Percentiles rank a stretch among this genome's conserved stretches.
Conservation (phyloP, 2,113 vertebrate genomes). For the Istiophorus platypterus region DNA sequence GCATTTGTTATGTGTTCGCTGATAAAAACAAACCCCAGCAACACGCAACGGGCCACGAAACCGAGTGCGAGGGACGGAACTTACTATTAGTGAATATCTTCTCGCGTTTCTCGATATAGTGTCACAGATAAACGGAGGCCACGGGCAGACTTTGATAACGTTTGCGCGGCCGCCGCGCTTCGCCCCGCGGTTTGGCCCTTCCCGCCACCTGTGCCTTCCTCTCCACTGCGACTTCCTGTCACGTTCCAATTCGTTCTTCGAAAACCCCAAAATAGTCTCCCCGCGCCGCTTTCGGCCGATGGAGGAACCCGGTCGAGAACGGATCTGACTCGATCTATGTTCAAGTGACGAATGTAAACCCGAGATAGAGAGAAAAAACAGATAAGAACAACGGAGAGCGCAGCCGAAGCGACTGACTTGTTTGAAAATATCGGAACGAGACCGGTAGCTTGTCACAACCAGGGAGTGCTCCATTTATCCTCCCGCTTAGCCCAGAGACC, state of each 20-base stretch:
- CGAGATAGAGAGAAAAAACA: neutral
- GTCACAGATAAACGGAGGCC: neutral
- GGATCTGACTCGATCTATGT: rapidly evolving
- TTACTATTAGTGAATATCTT: conserved; percentile 50
- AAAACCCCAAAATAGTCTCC: neutral
- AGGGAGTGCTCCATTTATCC: conserved; percentile 42
- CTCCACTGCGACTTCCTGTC: conserved; percentile 40
- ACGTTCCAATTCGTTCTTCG: conserved; percentile 15
- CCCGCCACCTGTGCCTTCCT: conserved; percentile 55
- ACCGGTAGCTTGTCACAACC: conserved; percentile 2
- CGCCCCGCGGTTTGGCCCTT: neutral
- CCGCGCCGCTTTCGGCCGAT: rapidly evolving
- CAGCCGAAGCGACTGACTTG: rapidly evolving
- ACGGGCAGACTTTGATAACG: no score
- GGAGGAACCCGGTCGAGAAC: rapidly evolving
- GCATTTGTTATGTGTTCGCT: neutral
- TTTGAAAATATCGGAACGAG: conserved; percentile 30
- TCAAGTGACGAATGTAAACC: rapidly evolving
- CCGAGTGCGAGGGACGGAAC: conserved; percentile 5
- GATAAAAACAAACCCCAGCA: neutral
- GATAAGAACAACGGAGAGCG: rapidly evolving
- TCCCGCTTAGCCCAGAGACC: conserved; percentile 1
- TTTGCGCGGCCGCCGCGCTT: neutral
- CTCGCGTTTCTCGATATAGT: neutral
- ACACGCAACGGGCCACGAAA: neutral